Conservation (phyloP, 37 sponge, comb jelly and placozoan species). For the Halichondria panicea region DNA sequence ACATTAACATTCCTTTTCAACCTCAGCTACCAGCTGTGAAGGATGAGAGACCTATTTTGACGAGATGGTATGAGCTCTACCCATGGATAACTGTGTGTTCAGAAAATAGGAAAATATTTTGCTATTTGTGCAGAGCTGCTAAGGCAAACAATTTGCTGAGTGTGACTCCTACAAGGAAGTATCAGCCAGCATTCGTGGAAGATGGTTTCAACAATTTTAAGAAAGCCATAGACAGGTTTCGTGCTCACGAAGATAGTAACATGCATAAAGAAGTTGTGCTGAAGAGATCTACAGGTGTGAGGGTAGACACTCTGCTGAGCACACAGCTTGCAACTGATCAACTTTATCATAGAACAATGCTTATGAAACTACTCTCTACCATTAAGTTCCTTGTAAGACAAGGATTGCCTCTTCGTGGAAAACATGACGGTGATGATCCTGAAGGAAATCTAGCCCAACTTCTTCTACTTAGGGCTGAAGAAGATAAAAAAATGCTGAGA, state of each 20-base stretch:
- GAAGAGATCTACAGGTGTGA: slow-evolving; percentile 7
- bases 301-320: slow-evolving; percentile 27
- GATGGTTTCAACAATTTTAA: slow-evolving; percentile 42
- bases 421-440: slow-evolving; percentile 21
- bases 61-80: too few relatives aligned
- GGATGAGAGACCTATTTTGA: too few relatives aligned
- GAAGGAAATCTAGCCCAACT: slow-evolving; percentile 47
- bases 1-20: too few relatives aligned
- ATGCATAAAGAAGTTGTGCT: slow-evolving; percentile 15
- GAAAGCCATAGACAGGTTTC: slow-evolving; percentile 38
- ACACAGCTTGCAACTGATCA: slow-evolving; percentile 24
- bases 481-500: slow-evolving; percentile 1
- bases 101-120: too few relatives aligned
- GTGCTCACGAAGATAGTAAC: slow-evolving; percentile 40
- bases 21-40: too few relatives aligned
- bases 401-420: slow-evolving; percentile 42
- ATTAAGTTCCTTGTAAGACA: slow-evolving; percentile 37
- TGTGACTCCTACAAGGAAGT: slow-evolving; percentile 22
- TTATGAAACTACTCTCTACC: slow-evolving; percentile 28
- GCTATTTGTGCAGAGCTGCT: too few relatives aligned
- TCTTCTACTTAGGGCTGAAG: slow-evolving; percentile 19
- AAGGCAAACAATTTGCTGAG: slow-evolving; percentile 2
- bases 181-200: slow-evolving; percentile 11
- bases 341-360: slow-evolving; percentile 28
- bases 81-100: too few relatives aligned